A percentile compares a stretch with the other conserved stretches of the same genome.
Evolutionary conservation across 2,797 vertebrate genomes (phyloP).

Genomic region (Cottoperca gobio): DNA sequence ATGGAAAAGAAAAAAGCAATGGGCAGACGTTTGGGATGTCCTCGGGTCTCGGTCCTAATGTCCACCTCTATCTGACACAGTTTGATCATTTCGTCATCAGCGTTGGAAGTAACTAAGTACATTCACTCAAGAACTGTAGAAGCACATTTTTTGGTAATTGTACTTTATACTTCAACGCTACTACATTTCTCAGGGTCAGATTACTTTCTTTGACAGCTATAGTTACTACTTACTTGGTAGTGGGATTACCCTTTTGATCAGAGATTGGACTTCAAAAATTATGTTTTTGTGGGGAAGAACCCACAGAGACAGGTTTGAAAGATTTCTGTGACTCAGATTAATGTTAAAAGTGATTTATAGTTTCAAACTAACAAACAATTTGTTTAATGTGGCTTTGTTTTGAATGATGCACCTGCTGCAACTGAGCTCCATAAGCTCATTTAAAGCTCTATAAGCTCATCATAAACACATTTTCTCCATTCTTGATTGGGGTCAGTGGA

Average conservation of each 20-base stretch:
- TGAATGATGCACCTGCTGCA: not conserved
- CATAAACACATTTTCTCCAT: not conserved
- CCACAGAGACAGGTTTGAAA: not conserved
- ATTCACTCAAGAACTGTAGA: too few species aligned
- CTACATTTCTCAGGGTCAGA: not conserved
- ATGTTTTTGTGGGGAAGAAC: not conserved
- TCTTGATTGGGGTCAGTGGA: not conserved
- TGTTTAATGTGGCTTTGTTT: not conserved
- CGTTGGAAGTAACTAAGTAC: not conserved
- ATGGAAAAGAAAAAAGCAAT: too few species aligned
- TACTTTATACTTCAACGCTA: not conserved
- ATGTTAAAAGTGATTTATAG: not conserved
- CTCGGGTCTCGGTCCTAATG: too few species aligned
- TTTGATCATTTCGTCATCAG: too few species aligned
- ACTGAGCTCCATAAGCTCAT: not conserved
- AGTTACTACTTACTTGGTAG: not conserved
- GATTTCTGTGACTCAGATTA: not conserved
- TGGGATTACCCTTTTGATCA: not conserved
- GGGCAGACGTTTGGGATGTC: not conserved
- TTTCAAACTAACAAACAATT: slow-evolving; percentile 1
- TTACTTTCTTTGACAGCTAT: not conserved
- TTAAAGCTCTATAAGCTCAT: too few species aligned
- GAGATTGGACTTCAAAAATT: not conserved
- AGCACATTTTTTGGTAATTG: too few species aligned
- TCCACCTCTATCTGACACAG: not conserved